phyloP scores from a whole-genome alignment of 2,113 vertebrate genomes.

The Polypterus bichir region DNA sequence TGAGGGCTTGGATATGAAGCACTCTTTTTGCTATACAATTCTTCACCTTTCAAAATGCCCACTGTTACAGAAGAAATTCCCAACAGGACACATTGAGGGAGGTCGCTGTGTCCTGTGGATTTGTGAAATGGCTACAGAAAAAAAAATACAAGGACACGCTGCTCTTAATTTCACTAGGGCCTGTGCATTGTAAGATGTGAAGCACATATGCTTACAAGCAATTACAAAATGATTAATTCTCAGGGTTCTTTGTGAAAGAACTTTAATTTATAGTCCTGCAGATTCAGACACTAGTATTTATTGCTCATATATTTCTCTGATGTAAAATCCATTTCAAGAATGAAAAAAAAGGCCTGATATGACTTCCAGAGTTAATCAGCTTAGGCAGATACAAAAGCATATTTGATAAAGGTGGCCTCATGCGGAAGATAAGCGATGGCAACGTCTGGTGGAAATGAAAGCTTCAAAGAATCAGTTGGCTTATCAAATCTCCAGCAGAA shows the following conservation, averaged over 20 bases:
- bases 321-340: conserved; percentile 7
- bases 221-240: conserved; percentile 10
- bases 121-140: too few species aligned
- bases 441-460: conserved; percentile 1
- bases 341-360: conserved; percentile 5
- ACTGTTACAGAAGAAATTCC: too few species aligned
- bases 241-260: conserved; percentile 2
- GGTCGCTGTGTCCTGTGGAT: too few species aligned
- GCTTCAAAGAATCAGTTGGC: conserved; percentile 8
- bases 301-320: conserved; percentile 8
- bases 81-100: too few species aligned
- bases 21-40: too few species aligned
- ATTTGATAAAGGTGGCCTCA: conserved; percentile 20
- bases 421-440: conserved; percentile 7
- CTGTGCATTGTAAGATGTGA: conserved; percentile 5
- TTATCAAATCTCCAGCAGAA: conserved; percentile 4
- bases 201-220: conserved; percentile 13
- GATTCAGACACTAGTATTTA: conserved; percentile 7
- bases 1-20: too few species aligned
- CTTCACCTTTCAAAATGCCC: too few species aligned
- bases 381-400: conserved; percentile 22
- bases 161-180: too few species aligned
- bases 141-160: too few species aligned
- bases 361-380: conserved; percentile 18
- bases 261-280: conserved; percentile 2